A percentile compares a stretch with the other conserved stretches of the same genome.
Conservation (phyloP, 1,140 invertebrate species). For the Varroa destructor region DNA sequence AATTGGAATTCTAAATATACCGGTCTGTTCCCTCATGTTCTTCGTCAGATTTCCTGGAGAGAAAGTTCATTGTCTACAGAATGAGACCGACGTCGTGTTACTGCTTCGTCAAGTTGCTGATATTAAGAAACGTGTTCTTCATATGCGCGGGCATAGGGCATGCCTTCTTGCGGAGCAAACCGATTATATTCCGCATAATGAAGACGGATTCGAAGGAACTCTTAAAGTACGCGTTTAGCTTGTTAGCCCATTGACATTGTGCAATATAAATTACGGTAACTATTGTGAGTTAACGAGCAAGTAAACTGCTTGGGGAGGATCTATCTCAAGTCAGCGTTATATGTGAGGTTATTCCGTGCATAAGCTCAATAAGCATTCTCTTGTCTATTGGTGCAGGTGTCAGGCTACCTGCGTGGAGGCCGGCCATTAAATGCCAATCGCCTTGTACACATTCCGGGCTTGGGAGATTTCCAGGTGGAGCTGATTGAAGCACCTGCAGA, state of each 20-base stretch:
- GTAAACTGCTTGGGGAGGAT: no score
- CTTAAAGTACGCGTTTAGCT: constrained; percentile 19
- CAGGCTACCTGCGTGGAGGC: constrained; percentile 65
- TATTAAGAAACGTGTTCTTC: constrained; percentile 59
- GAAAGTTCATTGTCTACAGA: constrained; percentile 63
- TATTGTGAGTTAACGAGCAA: no score
- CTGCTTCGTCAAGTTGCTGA: constrained; percentile 61
- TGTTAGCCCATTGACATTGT: no score
- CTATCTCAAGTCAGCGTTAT: constrained; percentile 8
- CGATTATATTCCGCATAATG: constrained; percentile 49
- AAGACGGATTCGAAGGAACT: constrained; percentile 31
- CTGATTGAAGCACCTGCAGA: constrained; percentile 60
- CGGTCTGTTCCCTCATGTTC: constrained; percentile 38
- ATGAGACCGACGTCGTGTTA: constrained; percentile 58
- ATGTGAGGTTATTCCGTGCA: constrained; percentile 7
- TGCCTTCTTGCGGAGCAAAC: constrained; percentile 66
- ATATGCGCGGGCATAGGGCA: constrained; percentile 60
- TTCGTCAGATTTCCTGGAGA: constrained; percentile 65
- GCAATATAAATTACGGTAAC: no score
- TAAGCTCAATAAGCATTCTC: not conserved
- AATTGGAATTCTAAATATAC: no score
- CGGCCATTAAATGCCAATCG: constrained; percentile 67
- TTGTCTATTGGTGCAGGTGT: constrained; percentile 42
- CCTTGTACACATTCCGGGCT: constrained; percentile 72
- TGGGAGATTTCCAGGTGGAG: constrained; percentile 79